phyloP scores from a whole-genome alignment of 2,888 invertebrate genomes.

The Protonemura montana region DNA sequence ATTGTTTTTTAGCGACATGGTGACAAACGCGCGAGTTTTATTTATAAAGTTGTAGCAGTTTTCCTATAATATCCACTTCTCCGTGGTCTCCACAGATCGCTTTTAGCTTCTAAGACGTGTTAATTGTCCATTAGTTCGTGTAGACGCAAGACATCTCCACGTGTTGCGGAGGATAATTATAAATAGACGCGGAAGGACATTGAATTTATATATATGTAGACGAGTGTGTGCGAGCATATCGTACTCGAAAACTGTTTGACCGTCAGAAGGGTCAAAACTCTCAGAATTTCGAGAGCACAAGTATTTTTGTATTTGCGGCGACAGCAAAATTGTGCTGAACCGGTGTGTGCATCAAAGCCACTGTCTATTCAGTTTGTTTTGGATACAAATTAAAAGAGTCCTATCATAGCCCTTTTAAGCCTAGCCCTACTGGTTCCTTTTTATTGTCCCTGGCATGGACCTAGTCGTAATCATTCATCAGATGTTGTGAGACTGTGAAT shows the following conservation, averaged over 20 bases:
- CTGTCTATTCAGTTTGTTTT: neutral
- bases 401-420: neutral
- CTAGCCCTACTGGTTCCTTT: neutral
- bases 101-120: neutral
- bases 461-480: neutral
- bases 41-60: neutral
- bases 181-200: constrained; percentile 7
- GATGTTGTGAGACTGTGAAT: neutral
- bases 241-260: neutral
- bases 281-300: neutral
- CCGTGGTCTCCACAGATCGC: neutral
- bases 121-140: neutral
- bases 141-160: neutral
- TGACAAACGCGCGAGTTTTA: too few relatives aligned
- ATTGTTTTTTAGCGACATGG: too few relatives aligned
- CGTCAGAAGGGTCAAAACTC: neutral
- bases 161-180: neutral
- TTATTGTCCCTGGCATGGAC: neutral
- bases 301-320: neutral
- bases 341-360: too few relatives aligned
- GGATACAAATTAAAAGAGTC: too few relatives aligned
- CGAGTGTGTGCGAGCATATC: neutral
- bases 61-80: neutral
- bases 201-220: neutral
- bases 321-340: neutral